Evolutionary conservation across 2,888 invertebrate genomes (phyloP).

Genomic region (Hoplodrina ambigua): DNA sequence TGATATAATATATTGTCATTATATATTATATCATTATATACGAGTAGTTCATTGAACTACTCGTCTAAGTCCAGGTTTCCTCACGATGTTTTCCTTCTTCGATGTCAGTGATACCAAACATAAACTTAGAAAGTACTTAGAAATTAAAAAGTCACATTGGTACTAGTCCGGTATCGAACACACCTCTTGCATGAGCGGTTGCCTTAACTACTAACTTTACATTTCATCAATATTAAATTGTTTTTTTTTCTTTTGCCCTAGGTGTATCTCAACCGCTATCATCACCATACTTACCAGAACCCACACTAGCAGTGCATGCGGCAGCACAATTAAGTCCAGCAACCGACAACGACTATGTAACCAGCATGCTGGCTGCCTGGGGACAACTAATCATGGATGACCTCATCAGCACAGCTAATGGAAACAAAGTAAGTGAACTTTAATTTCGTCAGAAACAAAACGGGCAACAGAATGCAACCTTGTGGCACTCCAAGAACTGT

Average conservation of each 20-base stretch:
- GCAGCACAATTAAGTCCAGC: slow-evolving; percentile 90
- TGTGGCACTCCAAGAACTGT: slow-evolving; percentile 42
- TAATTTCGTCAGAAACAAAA: slow-evolving; percentile 26
- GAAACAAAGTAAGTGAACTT: slow-evolving; percentile 78
- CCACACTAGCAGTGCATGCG: slow-evolving; percentile 90
- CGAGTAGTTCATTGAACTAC: no score
- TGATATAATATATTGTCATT: no score
- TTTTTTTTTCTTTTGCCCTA: slow-evolving; percentile 10
- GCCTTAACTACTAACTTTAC: no score
- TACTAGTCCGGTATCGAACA: no score
- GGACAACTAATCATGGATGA: slow-evolving; percentile 94
- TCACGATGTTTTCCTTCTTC: no score
- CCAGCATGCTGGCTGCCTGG: slow-evolving; percentile 95
- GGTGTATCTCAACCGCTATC: slow-evolving; percentile 84
- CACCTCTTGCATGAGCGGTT: no score
- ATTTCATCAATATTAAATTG: neutral
- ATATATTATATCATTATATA: no score
- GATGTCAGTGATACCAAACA: no score
- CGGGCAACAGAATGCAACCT: slow-evolving; percentile 36
- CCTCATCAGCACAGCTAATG: slow-evolving; percentile 92
- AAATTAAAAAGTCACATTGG: no score
- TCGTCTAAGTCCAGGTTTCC: no score
- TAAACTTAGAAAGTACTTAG: no score
- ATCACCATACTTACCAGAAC: slow-evolving; percentile 91
- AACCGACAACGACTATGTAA: slow-evolving; percentile 93